Base-by-base conservation (phyloP, 2,113 vertebrate genomes). In the Hippocampus guttulatus region DNA sequence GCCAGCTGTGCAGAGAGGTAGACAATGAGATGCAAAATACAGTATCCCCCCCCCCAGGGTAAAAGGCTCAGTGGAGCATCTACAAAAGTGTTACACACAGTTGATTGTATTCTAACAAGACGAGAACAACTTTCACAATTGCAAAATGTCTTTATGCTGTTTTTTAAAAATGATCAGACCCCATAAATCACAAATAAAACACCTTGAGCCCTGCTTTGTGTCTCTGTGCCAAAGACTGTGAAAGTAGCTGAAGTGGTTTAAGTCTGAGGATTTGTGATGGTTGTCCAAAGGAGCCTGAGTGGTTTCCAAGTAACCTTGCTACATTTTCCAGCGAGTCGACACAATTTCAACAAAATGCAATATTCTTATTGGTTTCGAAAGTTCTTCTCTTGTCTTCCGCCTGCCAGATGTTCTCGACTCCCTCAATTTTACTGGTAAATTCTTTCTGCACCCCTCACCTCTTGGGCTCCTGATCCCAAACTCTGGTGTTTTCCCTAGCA, bases 21-120 rank as follows among this genome's bases (percentile, higher is more conserved):
- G 75, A 84, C 60, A 1, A 60, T 84, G 71, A 73, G 58, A 78
- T 73, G 74, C 54, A 66, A 57, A 69, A n/a, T 47, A 74, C 15
- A 23, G 3, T 69, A 65, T 69, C 21, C 64, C 54, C 49, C 11
- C 43, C 12, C 43, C 10, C 58, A 58, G 65, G 43, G 74, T 30
- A 70, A 25, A 30, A 67, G 61, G 54, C 41, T 72, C 52, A 66
- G 64, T 20, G 21, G 43, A n/a, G 63, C 57, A 60, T 60, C 25
- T 15, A 27, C 57, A 60, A 60, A 60, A 14, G 12, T 15, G 25
- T 18, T 30, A 60, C 27, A 33, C 18, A 33, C 6, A 23, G 55
- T 23, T 23, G 2, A 55, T 63, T 64, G 63, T 64, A 47, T 65
- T 45, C n/a, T 20, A 64, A 41, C 21, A 43, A 38, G 18, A n/a